Evolutionary conservation across 1,140 invertebrate species (phyloP).

Genomic region (Antheraea pernyi): DNA sequence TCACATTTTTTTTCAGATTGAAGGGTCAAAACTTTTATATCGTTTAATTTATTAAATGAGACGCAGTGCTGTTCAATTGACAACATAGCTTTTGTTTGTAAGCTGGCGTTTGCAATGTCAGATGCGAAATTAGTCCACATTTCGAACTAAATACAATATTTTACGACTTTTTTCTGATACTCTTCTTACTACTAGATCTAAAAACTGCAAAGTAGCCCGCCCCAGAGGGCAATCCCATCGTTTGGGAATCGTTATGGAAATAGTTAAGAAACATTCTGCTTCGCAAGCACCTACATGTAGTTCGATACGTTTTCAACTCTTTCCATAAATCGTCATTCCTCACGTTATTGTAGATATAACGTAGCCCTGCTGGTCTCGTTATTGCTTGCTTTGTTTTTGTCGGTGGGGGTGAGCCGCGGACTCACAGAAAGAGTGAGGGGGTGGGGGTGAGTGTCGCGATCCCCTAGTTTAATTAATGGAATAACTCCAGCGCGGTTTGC

Average conservation of each 20-base stretch:
- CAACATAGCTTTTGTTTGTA: no score
- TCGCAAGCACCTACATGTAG: neutral
- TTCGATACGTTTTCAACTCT: slow-evolving; percentile 27
- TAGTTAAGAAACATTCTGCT: neutral
- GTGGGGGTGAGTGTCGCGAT: slow-evolving; percentile 27
- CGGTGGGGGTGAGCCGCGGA: slow-evolving; percentile 24
- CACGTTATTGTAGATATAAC: slow-evolving; percentile 10
- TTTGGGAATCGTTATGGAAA: neutral
- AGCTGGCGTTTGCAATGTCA: no score
- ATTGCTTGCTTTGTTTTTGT: slow-evolving; percentile 56
- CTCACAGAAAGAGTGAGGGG: slow-evolving; percentile 12
- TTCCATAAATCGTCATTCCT: slow-evolving; percentile 30
- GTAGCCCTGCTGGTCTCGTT: slow-evolving; percentile 28
- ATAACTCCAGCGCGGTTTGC: slow-evolving; percentile 44
- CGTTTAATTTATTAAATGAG: no score
- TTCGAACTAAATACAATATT: no score
- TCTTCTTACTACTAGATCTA: no score
- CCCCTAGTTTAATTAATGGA: slow-evolving; percentile 64
- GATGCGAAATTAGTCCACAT: no score
- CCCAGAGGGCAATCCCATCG: neutral
- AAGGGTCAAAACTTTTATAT: no score
- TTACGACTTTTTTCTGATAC: no score
- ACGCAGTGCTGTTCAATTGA: no score
- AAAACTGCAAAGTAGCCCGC: no score
- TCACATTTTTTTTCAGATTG: no score